A percentile compares a stretch with the other conserved stretches of the same genome.
Conservation (phyloP, 2,797 vertebrate genomes). For the Coranthus polyacanthus region DNA sequence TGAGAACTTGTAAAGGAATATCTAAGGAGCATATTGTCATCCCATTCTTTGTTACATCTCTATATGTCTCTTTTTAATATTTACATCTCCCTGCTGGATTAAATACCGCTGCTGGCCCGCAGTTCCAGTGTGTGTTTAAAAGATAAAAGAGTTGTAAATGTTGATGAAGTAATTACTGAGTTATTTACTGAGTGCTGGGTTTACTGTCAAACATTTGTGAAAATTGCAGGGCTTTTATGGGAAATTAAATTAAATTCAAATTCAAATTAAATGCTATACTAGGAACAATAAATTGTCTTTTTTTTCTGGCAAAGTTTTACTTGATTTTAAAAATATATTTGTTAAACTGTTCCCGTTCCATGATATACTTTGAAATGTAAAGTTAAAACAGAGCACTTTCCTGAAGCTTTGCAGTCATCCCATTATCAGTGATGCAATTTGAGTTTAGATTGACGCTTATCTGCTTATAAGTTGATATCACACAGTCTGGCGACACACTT, state of each 20-base stretch:
- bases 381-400: conserved; percentile 1
- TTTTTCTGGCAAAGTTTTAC: too few relatives aligned
- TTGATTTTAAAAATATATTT: background rate
- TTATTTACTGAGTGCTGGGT: conserved; percentile 34
- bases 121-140: conserved; percentile 65
- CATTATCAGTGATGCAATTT: background rate
- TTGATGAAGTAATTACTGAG: conserved; percentile 66
- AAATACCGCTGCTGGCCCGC: conserved; percentile 54
- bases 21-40: conserved; percentile 66
- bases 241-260: too few relatives aligned
- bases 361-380: background rate
- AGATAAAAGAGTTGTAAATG: conserved; percentile 70
- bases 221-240: conserved; percentile 7
- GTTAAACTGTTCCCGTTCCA: background rate
- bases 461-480: conserved; percentile 26
- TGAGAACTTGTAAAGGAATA: conserved; percentile 74
- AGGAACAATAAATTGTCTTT: too few relatives aligned
- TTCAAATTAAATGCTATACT: too few relatives aligned
- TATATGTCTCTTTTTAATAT: conserved; percentile 66
- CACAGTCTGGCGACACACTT: conserved; percentile 44
- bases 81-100: conserved; percentile 66
- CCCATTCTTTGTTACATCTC: conserved; percentile 62
- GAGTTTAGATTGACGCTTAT: conserved; percentile 26
- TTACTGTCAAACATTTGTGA: conserved; percentile 26
- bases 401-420: background rate